Evolutionary conservation across 2,113 vertebrate genomes (phyloP).

Genomic region (Xiphias gladius): DNA sequence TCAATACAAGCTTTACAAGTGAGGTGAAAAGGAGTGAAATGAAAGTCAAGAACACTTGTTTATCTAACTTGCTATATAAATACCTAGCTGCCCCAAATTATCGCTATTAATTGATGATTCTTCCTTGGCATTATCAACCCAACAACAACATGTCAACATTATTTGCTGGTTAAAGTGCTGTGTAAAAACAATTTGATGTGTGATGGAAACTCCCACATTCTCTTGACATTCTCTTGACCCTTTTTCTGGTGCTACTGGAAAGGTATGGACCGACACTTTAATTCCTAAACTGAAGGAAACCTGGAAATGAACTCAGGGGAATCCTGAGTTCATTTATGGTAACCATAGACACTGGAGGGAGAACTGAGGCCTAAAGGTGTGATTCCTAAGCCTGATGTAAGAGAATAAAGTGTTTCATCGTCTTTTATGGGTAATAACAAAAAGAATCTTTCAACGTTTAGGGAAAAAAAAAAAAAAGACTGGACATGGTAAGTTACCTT

Average conservation of each 20-base stretch:
- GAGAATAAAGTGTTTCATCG: not conserved
- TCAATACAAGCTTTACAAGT: not conserved
- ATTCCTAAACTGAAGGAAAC: constrained; percentile 15
- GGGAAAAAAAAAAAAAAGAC: not conserved
- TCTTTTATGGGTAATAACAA: not conserved
- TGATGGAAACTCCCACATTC: no score
- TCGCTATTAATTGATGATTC: not conserved
- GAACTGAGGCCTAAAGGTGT: not conserved
- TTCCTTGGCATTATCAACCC: not conserved
- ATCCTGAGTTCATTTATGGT: not conserved
- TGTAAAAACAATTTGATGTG: no score
- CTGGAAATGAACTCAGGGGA: not conserved
- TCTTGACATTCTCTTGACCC: no score
- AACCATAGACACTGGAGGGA: not conserved
- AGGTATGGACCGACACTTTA: not conserved
- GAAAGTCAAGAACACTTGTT: not conserved
- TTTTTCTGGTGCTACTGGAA: not conserved
- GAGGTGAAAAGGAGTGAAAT: not conserved
- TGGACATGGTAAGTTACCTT: constrained; percentile 87
- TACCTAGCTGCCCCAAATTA: not conserved
- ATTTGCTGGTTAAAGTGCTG: no score
- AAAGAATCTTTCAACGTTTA: not conserved
- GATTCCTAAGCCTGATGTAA: not conserved
- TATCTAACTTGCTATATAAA: not conserved
- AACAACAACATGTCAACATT: not conserved